Conservation (phyloP, 2,113 vertebrate genomes). For the Pardalotus punctatus region DNA sequence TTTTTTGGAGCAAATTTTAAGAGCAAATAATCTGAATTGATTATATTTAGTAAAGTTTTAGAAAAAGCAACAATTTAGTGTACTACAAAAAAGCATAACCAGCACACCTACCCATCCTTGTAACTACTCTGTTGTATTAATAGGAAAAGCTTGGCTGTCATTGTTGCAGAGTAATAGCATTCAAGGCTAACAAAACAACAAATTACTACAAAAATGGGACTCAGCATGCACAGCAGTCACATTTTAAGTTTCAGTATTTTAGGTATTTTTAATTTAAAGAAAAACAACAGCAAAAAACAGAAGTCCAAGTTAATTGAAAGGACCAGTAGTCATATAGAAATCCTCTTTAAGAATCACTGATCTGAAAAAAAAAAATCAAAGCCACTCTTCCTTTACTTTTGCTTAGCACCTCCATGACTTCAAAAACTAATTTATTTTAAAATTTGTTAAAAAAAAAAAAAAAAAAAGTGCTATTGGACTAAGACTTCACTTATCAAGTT, state of each 20-base stretch:
- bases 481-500: conserved; percentile 31
- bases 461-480: not conserved
- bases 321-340: not conserved
- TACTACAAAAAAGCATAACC: not conserved
- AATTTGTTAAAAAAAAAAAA: not conserved
- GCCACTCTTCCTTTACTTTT: not conserved
- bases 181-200: not conserved
- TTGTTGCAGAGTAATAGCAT: not conserved
- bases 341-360: not conserved
- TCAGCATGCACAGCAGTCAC: not conserved
- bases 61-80: not conserved
- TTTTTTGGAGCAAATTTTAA: not conserved
- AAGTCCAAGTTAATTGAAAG: not conserved
- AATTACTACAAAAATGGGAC: not conserved
- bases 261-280: not conserved
- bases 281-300: not conserved
- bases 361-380: conserved; percentile 29
- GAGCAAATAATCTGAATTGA: not conserved
- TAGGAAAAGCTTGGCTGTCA: not conserved
- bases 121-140: not conserved
- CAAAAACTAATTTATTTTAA: not conserved
- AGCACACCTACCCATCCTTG: not conserved
- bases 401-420: not conserved
- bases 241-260: not conserved
- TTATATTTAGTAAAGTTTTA: not conserved